These are phyloP conservation scores for Penaeus indicus DNA, from an alignment of 1,140 invertebrate genomes.

Conservation along the genomic window DNA sequence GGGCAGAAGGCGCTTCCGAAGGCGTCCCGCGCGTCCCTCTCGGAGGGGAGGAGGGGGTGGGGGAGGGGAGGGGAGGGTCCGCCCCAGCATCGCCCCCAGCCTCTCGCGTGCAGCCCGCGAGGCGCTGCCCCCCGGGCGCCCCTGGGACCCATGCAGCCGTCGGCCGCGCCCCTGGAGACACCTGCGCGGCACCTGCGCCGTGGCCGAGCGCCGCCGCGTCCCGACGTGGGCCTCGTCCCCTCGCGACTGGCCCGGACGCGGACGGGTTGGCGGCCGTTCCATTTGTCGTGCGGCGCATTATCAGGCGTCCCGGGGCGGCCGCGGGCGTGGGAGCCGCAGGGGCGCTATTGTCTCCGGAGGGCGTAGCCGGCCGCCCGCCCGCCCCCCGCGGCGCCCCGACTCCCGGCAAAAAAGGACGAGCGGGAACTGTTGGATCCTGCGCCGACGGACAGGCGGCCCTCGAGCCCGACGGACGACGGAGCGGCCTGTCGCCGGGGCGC, in stretches of 20 bases:
- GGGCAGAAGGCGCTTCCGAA: not conserved
- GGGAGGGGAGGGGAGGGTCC: too few relatives aligned
- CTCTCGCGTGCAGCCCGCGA: too few relatives aligned
- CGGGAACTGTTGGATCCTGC: too few relatives aligned
- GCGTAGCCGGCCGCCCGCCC: not conserved
- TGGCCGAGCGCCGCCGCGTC: constrained; percentile 13
- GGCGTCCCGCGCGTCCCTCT: not conserved
- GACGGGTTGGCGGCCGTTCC: constrained; percentile 30
- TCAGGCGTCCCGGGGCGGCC: constrained; percentile 55
- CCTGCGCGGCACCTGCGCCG: constrained; percentile 1
- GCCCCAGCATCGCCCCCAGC: too few relatives aligned
- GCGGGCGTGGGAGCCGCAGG: constrained; percentile 49
- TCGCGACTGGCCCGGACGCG: constrained; percentile 23
- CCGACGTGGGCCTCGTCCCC: constrained; percentile 43
- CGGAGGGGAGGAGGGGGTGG: too few relatives aligned
- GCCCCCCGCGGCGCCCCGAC: constrained; percentile 5
- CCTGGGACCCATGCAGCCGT: not conserved
- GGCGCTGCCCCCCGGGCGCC: too few relatives aligned
- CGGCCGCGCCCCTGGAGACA: not conserved
- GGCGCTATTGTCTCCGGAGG: constrained; percentile 53
- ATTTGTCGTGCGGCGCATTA: constrained; percentile 44
- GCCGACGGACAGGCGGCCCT: too few relatives aligned
- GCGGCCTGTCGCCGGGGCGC: not conserved
- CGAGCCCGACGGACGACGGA: not conserved
- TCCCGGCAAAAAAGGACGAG: too few relatives aligned